Evolutionary conservation across 2,797 vertebrate genomes (phyloP).

Genomic region (Platalea minor): DNA sequence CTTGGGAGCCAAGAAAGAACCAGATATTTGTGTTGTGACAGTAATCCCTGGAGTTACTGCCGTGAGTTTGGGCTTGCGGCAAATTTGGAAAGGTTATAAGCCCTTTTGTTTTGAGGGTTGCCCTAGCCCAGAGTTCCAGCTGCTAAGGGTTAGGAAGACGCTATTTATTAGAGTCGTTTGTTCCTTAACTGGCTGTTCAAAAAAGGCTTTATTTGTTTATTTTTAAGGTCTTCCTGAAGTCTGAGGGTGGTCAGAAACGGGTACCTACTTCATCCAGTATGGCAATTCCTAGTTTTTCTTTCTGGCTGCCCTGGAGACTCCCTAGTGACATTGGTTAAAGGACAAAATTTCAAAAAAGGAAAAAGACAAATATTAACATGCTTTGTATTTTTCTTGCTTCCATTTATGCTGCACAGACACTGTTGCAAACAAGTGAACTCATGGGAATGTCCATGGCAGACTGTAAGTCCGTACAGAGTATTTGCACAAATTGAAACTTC

Average conservation of each 20-base stretch:
- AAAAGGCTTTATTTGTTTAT: background rate
- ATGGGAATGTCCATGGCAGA: background rate
- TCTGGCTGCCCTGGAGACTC: background rate
- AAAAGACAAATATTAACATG: slow-evolving; percentile 2
- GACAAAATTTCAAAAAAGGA: background rate
- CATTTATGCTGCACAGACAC: background rate
- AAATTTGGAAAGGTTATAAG: background rate
- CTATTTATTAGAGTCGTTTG: background rate
- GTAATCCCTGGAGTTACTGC: background rate
- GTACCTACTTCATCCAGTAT: background rate
- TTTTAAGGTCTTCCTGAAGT: background rate
- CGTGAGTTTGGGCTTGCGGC: background rate
- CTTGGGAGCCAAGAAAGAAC: background rate
- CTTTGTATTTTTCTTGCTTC: slow-evolving; percentile 3
- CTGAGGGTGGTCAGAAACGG: background rate
- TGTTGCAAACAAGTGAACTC: slow-evolving; percentile 1
- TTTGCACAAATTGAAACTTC: background rate
- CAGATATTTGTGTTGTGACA: background rate
- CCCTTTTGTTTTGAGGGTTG: background rate
- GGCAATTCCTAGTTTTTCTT: background rate
- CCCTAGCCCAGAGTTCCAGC: background rate
- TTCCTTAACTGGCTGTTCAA: background rate
- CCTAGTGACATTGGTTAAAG: background rate
- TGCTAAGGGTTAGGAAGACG: background rate
- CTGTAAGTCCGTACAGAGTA: background rate